A percentile compares a stretch with the other conserved stretches of the same genome.
These are phyloP conservation scores for Teinopalpus imperialis DNA, from an alignment of 2,888 invertebrate species.

Conservation along the genomic window DNA sequence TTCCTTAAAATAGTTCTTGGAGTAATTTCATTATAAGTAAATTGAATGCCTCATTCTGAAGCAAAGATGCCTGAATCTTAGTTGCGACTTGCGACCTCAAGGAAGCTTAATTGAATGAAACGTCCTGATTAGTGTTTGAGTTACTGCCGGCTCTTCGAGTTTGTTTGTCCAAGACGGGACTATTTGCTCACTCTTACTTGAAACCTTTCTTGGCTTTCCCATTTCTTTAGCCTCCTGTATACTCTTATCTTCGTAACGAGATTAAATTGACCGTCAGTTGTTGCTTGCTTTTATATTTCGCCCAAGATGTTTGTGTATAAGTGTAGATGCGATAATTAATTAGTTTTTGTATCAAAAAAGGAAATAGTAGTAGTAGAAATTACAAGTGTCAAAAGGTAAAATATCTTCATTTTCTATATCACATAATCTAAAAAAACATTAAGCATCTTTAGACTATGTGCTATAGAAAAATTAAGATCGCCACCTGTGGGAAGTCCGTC, in stretches of 20 bases:
- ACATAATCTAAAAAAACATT: no score
- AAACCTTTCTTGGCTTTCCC: constrained; percentile 26
- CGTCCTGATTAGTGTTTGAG: constrained; percentile 38
- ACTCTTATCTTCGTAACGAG: constrained; percentile 20
- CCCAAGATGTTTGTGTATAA: no score
- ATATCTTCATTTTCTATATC: no score
- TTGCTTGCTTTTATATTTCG: not conserved
- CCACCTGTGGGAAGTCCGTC: no score
- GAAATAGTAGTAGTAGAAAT: no score
- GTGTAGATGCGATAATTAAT: no score
- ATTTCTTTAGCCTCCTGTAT: constrained; percentile 29
- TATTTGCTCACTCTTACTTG: constrained; percentile 32
- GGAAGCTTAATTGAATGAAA: constrained; percentile 36
- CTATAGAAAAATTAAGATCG: no score
- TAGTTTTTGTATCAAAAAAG: no score
- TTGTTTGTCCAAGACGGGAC: constrained; percentile 33
- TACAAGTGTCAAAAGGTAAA: no score
- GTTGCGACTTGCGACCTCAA: constrained; percentile 30
- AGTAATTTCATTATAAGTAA: constrained; percentile 4
- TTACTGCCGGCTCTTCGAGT: constrained; percentile 31
- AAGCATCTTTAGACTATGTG: no score
- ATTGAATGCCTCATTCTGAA: not conserved
- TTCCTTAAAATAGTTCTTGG: no score
- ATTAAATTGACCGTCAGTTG: constrained; percentile 25
- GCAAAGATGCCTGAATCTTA: not conserved